phyloP scores from a whole-genome alignment of 2,888 invertebrate genomes.

The Sicus ferrugineus region DNA sequence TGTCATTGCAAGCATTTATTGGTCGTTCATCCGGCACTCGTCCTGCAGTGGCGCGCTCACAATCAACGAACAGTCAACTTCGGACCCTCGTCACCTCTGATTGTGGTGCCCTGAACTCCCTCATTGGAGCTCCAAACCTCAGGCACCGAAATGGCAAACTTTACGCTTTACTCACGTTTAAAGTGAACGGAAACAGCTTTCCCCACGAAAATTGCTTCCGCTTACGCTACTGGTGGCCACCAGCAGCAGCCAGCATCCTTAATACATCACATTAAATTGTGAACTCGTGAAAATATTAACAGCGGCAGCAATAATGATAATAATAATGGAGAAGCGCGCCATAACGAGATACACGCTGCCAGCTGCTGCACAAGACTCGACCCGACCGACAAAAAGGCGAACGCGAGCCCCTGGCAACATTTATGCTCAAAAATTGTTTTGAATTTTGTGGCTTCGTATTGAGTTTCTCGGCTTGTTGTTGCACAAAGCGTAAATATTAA shows the following conservation, averaged over 20 bases:
- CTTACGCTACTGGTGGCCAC: not conserved
- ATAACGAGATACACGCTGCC: not conserved
- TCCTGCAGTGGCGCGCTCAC: conserved; percentile 3
- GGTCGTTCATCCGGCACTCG: not conserved
- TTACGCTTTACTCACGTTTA: no score
- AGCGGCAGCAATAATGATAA: conserved; percentile 13
- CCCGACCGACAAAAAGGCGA: not conserved
- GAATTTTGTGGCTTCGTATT: conserved; percentile 14
- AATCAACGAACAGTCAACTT: conserved; percentile 7
- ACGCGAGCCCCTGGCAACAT: conserved; percentile 5
- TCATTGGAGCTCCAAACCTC: no score
- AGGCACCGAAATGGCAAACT: no score
- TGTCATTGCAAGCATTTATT: conserved; percentile 6
- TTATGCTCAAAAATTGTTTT: conserved; percentile 19
- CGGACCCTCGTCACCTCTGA: not conserved
- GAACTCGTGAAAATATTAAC: conserved; percentile 9
- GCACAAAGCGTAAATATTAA: not conserved
- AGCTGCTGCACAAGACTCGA: not conserved
- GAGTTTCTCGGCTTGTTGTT: conserved; percentile 8
- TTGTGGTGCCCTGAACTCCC: not conserved
- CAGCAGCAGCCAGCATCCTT: conserved; percentile 8
- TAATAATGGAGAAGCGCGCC: conserved; percentile 12
- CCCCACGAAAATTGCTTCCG: not conserved
- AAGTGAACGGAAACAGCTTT: not conserved
- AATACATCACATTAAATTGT: conserved; percentile 16